Evolutionary conservation across 2,888 invertebrate species (phyloP), one percentile per base, ranked within the genome.

Genomic region (Gortyna flavago): DNA sequence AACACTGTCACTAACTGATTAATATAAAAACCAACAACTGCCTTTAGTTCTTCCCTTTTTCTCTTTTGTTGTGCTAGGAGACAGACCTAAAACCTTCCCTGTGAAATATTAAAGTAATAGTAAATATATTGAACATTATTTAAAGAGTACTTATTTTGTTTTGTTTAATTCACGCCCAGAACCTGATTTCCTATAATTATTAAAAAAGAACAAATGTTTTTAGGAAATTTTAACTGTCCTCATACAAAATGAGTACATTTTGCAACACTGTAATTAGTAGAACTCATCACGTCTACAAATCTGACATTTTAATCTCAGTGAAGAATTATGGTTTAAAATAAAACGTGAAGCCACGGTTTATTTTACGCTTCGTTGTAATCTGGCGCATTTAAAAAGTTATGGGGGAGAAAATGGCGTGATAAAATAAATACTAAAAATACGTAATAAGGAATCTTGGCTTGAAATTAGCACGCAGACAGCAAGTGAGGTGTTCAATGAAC

Each of bases 281-380:
- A 64, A 67, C 75, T 82, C 82, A 61, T 75, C 85, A 81, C 75
- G 81, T 75, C 71, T 65, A 71, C 6, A 29, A 71, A 85, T 67
- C 75, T 85, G 82, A 72, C 85, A 71, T 81, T 81, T 82, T 59
- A 67, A 85, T 85, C 81, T 75, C 54, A n/a, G 6, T 51, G 64
- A 85, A 82, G 75, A 81, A 82, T 75, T 72, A 80, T 67, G 75
- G 18, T 74, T 66, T 51, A 1, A 68, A 74, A 61, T 74, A 66
- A 80, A 81, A 84, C 62, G 62, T 68, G 65, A 32, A 57, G 18
- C 62, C 41, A 6, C 2, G 69, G 21, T 80, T 59, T 72, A 72
- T 48, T 64, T 51, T 72, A n/a, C 13, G 29, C 13, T 44, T n/a
- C 21, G 32, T 57, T 41, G 32, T 75, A 44, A 74, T 74, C 35